Conservation (phyloP, 2,797 vertebrate species). For the Leptodactylus fallax region DNA sequence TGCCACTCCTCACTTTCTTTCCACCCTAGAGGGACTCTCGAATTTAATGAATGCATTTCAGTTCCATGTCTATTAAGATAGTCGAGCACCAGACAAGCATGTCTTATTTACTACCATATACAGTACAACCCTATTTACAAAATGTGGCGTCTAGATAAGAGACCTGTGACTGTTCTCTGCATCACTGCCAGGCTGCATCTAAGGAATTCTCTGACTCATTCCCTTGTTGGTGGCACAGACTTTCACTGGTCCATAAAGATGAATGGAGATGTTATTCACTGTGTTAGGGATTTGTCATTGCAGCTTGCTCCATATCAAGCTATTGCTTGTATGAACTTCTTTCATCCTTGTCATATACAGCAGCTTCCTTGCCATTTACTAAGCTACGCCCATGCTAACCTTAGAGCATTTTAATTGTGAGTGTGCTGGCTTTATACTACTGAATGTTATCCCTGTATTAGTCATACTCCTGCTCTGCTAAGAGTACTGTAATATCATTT, state of each 20-base stretch:
- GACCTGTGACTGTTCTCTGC: background rate
- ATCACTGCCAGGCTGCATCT: background rate
- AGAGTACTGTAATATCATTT: background rate
- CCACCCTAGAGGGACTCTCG: too few species aligned
- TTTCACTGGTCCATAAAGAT: background rate
- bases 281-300: background rate
- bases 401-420: background rate
- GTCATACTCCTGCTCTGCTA: background rate
- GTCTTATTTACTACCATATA: background rate
- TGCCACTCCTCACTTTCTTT: too few species aligned
- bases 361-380: background rate
- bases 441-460: background rate
- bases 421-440: background rate
- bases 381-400: background rate
- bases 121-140: background rate
- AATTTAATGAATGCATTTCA: too few species aligned
- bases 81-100: background rate
- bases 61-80: background rate
- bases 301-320: too few species aligned
- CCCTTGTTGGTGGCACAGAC: conserved; percentile 20
- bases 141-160: background rate
- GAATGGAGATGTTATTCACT: background rate
- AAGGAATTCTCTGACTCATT: background rate
- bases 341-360: background rate
- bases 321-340: background rate